Percentiles rank a stretch among this genome's conserved stretches.
Conservation (phyloP, 2,797 vertebrate genomes). For the Clarias laeviceps region DNA sequence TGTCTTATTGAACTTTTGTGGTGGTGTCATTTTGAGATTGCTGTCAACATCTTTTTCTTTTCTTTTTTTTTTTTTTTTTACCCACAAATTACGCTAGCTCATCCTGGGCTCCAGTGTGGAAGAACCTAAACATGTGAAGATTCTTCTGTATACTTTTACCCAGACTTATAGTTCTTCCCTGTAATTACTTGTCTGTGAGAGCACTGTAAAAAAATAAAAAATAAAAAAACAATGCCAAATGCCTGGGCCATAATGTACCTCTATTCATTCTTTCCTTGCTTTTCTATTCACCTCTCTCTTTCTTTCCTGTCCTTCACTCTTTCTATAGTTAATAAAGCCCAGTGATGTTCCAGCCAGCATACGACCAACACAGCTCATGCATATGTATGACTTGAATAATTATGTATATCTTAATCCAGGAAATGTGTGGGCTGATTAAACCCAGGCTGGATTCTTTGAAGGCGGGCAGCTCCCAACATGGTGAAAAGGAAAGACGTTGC, state of each 20-base stretch:
- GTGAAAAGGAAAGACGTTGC: constrained; percentile 38
- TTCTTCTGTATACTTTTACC: constrained; percentile 35
- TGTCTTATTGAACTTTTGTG: constrained; percentile 12
- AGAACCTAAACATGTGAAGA: not conserved
- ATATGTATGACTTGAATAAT: constrained; percentile 59
- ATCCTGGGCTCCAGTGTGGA: not conserved
- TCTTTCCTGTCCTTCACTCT: not conserved
- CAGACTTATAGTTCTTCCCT: constrained; percentile 41
- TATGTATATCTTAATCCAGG: constrained; percentile 62
- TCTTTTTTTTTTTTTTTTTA: not conserved
- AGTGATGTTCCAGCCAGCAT: constrained; percentile 44
- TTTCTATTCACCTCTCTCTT: constrained; percentile 17
- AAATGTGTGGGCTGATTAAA: constrained; percentile 61
- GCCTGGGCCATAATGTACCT: constrained; percentile 29
- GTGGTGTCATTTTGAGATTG: constrained; percentile 13
- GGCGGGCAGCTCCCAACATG: constrained; percentile 51
- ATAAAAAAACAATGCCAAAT: not conserved
- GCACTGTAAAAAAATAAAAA: constrained; percentile 36
- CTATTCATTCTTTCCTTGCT: not conserved
- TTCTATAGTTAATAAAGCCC: constrained; percentile 45
- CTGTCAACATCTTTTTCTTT: not conserved
- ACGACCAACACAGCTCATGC: constrained; percentile 51
- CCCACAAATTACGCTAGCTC: not conserved
- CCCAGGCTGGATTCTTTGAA: constrained; percentile 54
- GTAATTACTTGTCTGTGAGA: constrained; percentile 52